These are phyloP conservation scores for Drosophila baimaii DNA, from an alignment of 1,140 invertebrate genomes.

Conservation along the genomic window DNA sequence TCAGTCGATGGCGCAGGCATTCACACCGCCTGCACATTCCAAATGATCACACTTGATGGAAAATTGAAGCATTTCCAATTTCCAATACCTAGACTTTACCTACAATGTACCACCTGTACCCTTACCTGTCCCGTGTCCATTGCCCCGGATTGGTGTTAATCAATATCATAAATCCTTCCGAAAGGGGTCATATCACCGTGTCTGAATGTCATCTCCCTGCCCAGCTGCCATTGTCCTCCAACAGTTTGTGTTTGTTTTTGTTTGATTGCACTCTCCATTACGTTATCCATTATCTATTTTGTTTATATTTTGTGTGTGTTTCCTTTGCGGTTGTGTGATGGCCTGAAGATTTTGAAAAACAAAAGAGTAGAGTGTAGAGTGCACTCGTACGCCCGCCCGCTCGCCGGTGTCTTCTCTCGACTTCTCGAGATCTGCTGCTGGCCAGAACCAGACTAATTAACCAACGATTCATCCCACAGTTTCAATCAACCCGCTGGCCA, in stretches of 20 bases:
- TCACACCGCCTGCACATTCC: neutral
- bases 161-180: neutral
- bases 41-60: neutral
- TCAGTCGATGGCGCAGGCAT: neutral
- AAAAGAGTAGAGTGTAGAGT: neutral
- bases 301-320: neutral
- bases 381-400: neutral
- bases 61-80: neutral
- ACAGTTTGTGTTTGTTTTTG: constrained; percentile 21
- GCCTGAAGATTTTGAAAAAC: neutral
- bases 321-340: neutral
- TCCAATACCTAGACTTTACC: no score
- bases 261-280: constrained; percentile 7
- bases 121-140: no score
- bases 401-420: neutral
- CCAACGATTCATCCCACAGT: constrained; percentile 39
- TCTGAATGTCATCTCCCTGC: neutral
- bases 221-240: constrained; percentile 5
- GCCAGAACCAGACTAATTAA: constrained; percentile 2
- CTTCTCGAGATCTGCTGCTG: neutral
- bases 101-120: neutral
- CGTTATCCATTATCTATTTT: neutral
- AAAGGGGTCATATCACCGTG: neutral
- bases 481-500: constrained; percentile 68
- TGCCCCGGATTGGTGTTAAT: neutral